Evolutionary conservation across 2,113 vertebrate genomes (phyloP).

Genomic region (Protobothrops flavoviridis): DNA sequence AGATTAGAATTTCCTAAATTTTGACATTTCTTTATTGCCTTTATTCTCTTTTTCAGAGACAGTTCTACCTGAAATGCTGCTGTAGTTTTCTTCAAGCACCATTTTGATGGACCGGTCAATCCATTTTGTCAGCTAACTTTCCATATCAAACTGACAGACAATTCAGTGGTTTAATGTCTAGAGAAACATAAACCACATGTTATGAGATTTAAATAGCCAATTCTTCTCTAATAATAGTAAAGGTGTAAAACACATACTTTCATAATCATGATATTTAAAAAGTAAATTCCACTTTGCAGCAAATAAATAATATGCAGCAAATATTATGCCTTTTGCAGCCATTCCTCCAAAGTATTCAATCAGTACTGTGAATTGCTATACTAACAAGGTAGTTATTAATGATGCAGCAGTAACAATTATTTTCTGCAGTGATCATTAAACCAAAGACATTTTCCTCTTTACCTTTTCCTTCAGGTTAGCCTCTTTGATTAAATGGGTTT

Average conservation of each 20-base stretch:
- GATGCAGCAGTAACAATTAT: slow-evolving; percentile 31
- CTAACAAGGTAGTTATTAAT: slow-evolving; percentile 34
- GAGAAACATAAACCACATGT: slow-evolving; percentile 65
- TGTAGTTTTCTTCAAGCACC: slow-evolving; percentile 45
- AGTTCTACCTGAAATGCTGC: slow-evolving; percentile 31
- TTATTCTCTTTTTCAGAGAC: slow-evolving; percentile 41
- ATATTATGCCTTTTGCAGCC: not conserved
- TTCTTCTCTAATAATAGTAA: slow-evolving; percentile 61
- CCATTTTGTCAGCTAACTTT: slow-evolving; percentile 52
- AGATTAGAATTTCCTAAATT: slow-evolving; percentile 26
- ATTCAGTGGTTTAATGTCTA: slow-evolving; percentile 57
- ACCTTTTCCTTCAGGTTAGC: not conserved
- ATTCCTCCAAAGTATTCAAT: slow-evolving; percentile 11
- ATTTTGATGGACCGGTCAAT: slow-evolving; percentile 68
- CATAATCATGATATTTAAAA: slow-evolving; percentile 29
- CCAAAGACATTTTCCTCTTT: not conserved
- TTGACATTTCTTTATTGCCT: slow-evolving; percentile 26
- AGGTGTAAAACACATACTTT: slow-evolving; percentile 49
- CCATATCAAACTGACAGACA: slow-evolving; percentile 63
- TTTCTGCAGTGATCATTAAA: slow-evolving; percentile 2
- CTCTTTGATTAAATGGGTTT: slow-evolving; percentile 10
- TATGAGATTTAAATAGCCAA: slow-evolving; percentile 67
- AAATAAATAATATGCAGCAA: not conserved
- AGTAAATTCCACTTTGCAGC: slow-evolving; percentile 11
- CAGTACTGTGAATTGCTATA: not conserved